Conservation (phyloP, 2,113 vertebrate genomes). For the Antennarius striatus region DNA sequence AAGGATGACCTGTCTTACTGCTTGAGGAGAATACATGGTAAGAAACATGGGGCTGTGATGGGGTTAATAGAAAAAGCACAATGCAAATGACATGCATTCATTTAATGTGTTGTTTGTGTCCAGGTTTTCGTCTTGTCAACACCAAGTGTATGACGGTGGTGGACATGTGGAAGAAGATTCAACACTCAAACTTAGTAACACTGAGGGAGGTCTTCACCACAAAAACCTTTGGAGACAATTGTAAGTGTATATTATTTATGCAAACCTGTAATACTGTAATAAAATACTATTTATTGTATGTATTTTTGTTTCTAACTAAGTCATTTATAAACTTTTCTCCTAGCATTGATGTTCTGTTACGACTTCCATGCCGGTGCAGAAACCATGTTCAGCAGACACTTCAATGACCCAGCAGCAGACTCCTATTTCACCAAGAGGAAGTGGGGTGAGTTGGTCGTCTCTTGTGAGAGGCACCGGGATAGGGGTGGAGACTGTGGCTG, state of each 20-base stretch:
- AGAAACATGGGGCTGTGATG: slow-evolving; percentile 47
- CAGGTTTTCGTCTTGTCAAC: slow-evolving; percentile 97
- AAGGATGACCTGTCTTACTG: slow-evolving; percentile 98
- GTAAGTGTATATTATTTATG: slow-evolving; percentile 66
- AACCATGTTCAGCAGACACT: slow-evolving; percentile 98
- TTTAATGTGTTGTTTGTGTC: background rate
- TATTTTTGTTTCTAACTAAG: background rate
- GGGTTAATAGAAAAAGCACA: background rate
- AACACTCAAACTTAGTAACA: slow-evolving; percentile 96
- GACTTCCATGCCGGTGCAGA: slow-evolving; percentile 98
- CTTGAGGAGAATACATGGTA: slow-evolving; percentile 98
- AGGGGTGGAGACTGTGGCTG: slow-evolving; percentile 78
- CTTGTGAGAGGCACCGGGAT: slow-evolving; percentile 9
- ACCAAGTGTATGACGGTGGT: slow-evolving; percentile 99
- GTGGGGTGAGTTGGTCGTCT: slow-evolving; percentile 87
- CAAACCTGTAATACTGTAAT: too few relatives aligned
- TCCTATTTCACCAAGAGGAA: slow-evolving; percentile 98
- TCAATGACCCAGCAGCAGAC: slow-evolving; percentile 95
- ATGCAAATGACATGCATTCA: background rate
- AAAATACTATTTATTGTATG: too few relatives aligned
- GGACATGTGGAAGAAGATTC: slow-evolving; percentile 99
- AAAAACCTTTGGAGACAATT: slow-evolving; percentile 98
- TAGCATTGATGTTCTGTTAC: slow-evolving; percentile 97
- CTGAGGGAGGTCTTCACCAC: slow-evolving; percentile 98
- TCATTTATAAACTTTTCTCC: background rate